Percentiles rank a stretch among this genome's conserved stretches.
Conservation (phyloP, 2,888 invertebrate species). For the Melinaea marsaeus region DNA sequence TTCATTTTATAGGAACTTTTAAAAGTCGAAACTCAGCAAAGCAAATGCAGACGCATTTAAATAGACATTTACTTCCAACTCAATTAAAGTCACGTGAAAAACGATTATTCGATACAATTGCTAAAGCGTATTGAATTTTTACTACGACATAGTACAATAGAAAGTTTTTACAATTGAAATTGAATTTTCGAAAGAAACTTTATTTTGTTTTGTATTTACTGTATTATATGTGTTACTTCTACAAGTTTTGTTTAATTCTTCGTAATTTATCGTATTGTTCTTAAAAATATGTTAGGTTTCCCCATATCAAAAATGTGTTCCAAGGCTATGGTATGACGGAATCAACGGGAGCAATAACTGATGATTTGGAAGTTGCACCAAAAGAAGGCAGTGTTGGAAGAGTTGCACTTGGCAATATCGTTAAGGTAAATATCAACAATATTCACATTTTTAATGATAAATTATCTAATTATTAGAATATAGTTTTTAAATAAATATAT, state of each 20-base stretch:
- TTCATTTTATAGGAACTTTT: conserved; percentile 2
- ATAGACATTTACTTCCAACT: background rate
- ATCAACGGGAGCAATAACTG: conserved; percentile 46
- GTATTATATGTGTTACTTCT: background rate
- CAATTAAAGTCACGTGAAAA: conserved; percentile 5
- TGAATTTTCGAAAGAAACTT: too few relatives aligned
- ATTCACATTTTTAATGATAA: too few relatives aligned
- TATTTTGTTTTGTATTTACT: background rate
- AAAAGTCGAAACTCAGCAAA: background rate
- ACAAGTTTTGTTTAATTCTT: conserved; percentile 7
- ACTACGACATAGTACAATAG: background rate
- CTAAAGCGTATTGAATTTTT: conserved; percentile 2
- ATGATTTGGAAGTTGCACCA: conserved; percentile 39
- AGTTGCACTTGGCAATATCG: conserved; percentile 40
- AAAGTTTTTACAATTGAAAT: conserved; percentile 7
- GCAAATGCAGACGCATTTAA: too few relatives aligned
- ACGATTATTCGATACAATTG: conserved; percentile 4
- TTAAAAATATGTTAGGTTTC: conserved; percentile 42
- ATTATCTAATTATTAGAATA: too few relatives aligned
- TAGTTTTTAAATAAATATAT: background rate
- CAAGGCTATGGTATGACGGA: conserved; percentile 68
- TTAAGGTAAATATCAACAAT: conserved; percentile 40
- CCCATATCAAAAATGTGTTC: conserved; percentile 43
- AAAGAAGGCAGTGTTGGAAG: conserved; percentile 56
- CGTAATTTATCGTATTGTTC: background rate